Evolutionary conservation across 2,113 vertebrate genomes (phyloP).

Genomic region (Cyanoliseus patagonus): DNA sequence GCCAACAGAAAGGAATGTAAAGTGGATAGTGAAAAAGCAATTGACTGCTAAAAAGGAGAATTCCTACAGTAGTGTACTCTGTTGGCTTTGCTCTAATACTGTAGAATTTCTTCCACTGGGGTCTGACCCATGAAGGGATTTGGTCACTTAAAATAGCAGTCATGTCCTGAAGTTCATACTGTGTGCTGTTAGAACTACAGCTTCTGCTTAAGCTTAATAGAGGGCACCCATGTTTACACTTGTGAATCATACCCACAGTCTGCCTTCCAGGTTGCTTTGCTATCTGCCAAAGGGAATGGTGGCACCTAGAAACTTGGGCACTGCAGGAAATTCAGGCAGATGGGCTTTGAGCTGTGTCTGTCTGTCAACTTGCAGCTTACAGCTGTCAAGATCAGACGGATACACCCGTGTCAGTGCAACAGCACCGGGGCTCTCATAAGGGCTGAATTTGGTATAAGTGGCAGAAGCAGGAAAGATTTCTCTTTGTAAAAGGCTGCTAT

Average conservation of each 20-base stretch:
- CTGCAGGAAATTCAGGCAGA: neutral
- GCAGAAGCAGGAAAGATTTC: neutral
- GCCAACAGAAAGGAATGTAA: neutral
- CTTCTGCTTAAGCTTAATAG: neutral
- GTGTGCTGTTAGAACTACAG: neutral
- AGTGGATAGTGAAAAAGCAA: neutral
- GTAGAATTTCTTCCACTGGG: neutral
- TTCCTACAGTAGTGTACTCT: neutral
- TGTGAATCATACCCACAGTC: neutral
- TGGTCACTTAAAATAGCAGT: neutral
- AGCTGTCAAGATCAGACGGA: fast-evolving
- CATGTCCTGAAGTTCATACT: neutral
- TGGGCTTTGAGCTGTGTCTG: neutral
- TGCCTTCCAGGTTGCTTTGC: neutral
- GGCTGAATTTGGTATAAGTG: neutral
- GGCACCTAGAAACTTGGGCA: neutral
- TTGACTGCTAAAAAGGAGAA: neutral
- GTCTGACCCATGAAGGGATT: neutral
- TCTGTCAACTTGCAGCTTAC: neutral
- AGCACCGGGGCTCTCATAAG: fast-evolving
- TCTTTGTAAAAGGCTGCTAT: neutral
- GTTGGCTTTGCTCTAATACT: neutral
- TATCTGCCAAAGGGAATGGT: neutral
- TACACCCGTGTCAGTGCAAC: neutral
- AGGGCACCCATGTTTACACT: neutral